phyloP scores from a whole-genome alignment of 2,797 vertebrate species.

The Alca torda region DNA sequence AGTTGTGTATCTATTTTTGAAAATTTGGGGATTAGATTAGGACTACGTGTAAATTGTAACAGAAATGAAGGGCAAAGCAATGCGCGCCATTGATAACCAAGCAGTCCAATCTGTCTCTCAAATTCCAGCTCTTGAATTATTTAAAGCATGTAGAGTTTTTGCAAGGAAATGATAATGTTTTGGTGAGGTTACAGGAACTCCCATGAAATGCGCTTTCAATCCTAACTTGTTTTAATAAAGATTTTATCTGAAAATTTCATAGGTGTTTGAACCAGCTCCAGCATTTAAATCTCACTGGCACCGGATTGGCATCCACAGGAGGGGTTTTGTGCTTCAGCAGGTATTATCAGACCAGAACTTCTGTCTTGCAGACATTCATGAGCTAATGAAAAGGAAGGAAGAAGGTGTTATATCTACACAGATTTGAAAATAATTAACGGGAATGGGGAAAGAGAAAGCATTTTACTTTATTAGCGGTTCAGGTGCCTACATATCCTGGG shows the following conservation, averaged over 20 bases:
- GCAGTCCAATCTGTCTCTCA: neutral
- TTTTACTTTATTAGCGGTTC: neutral
- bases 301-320: constrained; percentile 12
- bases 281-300: constrained; percentile 49
- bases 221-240: constrained; percentile 46
- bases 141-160: constrained; percentile 1
- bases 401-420: constrained; percentile 26
- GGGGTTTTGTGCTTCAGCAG: constrained; percentile 44
- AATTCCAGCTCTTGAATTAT: neutral
- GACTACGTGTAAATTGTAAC: neutral
- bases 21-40: neutral
- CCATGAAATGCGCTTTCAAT: constrained; percentile 42
- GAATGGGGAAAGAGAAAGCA: neutral
- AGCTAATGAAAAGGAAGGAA: constrained; percentile 57
- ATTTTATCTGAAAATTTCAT: constrained; percentile 55
- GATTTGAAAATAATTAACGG: constrained; percentile 40
- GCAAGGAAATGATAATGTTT: constrained; percentile 41
- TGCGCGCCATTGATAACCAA: neutral
- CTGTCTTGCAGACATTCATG: constrained; percentile 44
- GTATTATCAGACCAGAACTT: constrained; percentile 62
- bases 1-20: neutral
- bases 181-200: constrained; percentile 45
- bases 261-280: constrained; percentile 56
- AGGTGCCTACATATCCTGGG: neutral
- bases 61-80: neutral